Evolutionary conservation across 2,113 vertebrate species (phyloP), one percentile per base, ranked within the genome.

Genomic region (Formicarius rufipectus): DNA sequence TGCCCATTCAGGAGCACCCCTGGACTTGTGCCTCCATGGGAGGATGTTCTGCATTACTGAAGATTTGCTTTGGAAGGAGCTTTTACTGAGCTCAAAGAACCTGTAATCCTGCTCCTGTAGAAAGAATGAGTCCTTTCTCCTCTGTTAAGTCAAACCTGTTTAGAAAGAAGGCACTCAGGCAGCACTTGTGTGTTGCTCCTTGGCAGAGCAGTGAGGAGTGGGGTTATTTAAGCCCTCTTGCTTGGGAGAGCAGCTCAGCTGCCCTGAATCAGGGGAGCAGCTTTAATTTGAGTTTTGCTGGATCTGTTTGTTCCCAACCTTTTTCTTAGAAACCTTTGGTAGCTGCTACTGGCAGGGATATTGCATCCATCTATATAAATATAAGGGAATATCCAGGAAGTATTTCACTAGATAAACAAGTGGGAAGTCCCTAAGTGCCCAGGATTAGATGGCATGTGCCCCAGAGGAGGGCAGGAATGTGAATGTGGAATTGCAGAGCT

Each of bases 381-480:
- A 52, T 59, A 76, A 58, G 49, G 64, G 67, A 93, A 68, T 49
- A 79, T 52, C 75, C 78, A 66, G 94, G 75, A 93, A 94, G 85
- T 60, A n/a, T 66, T 76, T 74, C 78, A 39, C 10, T 49, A 93
- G 75, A 69, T 90, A 88, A 93, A 96, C 82, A 91, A 95, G 75
- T 37, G 68, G 50, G 88, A 44, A 64, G 82, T 60, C 82, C 2
- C 0, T 64, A 73, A 64, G 23, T 45, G 78, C 49, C 74, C 75
- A n/a, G 92, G 71, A 79, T 87, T 94, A 64, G 45, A 49, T 87
- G 74, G 74, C 62, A 40, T 79, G 82, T 6, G 4, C 84, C 40
- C 73, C 76, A 84, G 75, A 83, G 64, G 44, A 40, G n/a, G 66
- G 63, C 67, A 73, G 75, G 67, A 79, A 42, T 67, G 60, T 85